Evolutionary conservation across 2,113 vertebrate genomes (phyloP).

Genomic region (Limnothrissa miodon): DNA sequence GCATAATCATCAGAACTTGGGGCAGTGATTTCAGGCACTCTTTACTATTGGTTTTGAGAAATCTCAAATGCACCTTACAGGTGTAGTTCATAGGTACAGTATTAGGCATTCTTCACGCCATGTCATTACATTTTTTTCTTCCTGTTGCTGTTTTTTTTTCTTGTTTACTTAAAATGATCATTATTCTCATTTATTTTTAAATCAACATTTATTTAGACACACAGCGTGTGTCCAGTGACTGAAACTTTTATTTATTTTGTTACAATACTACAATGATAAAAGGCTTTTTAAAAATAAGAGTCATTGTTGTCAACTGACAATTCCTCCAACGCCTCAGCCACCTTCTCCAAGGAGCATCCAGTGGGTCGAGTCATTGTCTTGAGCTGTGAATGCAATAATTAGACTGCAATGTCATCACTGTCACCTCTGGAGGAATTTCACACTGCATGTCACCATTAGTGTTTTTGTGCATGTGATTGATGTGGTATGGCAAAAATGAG

Average conservation of each 20-base stretch:
- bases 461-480: constrained; percentile 5
- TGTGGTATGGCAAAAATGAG: constrained; percentile 25
- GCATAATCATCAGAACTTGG: constrained; percentile 25
- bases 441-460: constrained; percentile 14
- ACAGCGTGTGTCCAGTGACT: neutral
- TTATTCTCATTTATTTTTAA: too few species aligned
- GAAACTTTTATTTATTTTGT: neutral
- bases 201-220: neutral
- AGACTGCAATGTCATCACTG: constrained; percentile 10
- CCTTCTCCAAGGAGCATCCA: neutral
- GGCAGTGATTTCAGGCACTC: constrained; percentile 12
- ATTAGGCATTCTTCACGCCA: too few species aligned
- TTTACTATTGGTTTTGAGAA: too few species aligned
- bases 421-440: constrained; percentile 13
- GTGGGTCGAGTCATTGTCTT: neutral
- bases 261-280: neutral
- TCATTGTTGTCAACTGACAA: neutral
- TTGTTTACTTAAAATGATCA: too few species aligned
- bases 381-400: constrained; percentile 2
- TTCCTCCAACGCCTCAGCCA: neutral
- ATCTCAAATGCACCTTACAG: too few species aligned
- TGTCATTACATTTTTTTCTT: too few species aligned
- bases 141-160: too few species aligned
- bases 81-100: too few species aligned
- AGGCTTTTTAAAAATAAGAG: neutral